These are phyloP conservation scores for Phaedon cochleariae DNA, from an alignment of 2,888 invertebrate species.

Conservation along the genomic window DNA sequence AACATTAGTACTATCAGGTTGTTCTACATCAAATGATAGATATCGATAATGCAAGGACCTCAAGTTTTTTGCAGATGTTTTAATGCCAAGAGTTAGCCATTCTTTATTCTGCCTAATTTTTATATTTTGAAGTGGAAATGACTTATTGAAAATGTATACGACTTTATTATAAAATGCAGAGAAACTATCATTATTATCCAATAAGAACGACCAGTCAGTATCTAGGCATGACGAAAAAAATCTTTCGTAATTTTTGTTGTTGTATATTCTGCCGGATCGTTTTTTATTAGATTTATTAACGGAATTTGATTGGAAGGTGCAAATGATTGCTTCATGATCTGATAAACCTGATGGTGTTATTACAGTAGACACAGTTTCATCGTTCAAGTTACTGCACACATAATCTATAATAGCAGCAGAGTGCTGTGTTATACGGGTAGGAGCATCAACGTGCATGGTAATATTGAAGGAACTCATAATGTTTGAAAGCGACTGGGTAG, in stretches of 20 bases:
- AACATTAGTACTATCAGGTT: too few relatives aligned
- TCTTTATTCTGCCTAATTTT: not conserved
- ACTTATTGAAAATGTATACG: not conserved
- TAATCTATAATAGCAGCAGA: not conserved
- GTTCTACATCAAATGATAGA: too few relatives aligned
- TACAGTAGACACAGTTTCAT: not conserved
- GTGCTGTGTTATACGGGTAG: not conserved
- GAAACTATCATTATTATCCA: not conserved
- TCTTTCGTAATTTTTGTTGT: not conserved
- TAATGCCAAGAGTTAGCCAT: not conserved
- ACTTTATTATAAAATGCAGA: not conserved
- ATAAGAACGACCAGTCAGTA: not conserved
- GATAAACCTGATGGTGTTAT: not conserved
- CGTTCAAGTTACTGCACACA: not conserved
- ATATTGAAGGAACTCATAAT: constrained; percentile 3
- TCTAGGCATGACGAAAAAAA: not conserved
- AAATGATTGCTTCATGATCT: not conserved
- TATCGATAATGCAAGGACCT: not conserved
- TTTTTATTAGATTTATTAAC: not conserved
- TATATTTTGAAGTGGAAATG: not conserved
- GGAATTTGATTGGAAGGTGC: not conserved
- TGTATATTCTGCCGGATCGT: not conserved
- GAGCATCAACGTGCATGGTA: not conserved
- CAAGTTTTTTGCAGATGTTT: not conserved
- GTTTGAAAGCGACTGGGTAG: not conserved